These are phyloP conservation scores for human DNA, from an alignment of 2,113 vertebrate species.

Conservation along the genomic window GRCh38 chr11:62128501-62129000, in stretches of 20 bases:
- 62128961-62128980: neutral
- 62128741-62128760: neutral
- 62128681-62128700: neutral
- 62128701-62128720: neutral
- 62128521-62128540: neutral
- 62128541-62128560: neutral
- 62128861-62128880: slow-evolving; percentile 79
- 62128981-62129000: neutral
- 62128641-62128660: neutral
- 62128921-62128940: neutral
- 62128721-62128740: neutral
- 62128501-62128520: neutral
- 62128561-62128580: neutral
- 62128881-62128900: slow-evolving; percentile 82
- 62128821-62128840: slow-evolving; percentile 88
- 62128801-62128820: slow-evolving; percentile 97
- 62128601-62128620: neutral
- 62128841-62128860: slow-evolving; percentile 84
- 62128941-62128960: too few relatives aligned
- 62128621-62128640: neutral
- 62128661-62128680: neutral
- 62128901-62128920: neutral
- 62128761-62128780: slow-evolving; percentile 86
- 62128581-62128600: neutral
- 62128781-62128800: slow-evolving; percentile 94